Percentiles rank a stretch among this genome's conserved stretches.
Conservation (phyloP, 2,113 vertebrate species). For the Silurus asotus region DNA sequence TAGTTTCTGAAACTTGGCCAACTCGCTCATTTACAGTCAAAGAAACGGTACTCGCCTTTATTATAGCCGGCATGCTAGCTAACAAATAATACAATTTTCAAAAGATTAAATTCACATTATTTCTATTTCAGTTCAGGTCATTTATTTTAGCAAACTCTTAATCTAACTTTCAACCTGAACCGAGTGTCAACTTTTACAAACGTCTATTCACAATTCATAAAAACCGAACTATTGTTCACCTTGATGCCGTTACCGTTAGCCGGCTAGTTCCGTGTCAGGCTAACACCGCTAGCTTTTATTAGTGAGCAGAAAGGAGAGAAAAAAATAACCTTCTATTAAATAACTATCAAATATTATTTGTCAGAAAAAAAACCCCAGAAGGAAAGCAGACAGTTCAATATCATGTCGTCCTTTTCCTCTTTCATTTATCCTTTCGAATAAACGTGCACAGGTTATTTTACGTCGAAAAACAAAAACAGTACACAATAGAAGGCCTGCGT, state of each 20-base stretch:
- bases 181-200: neutral
- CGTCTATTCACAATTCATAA: neutral
- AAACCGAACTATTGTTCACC: slow-evolving; percentile 29
- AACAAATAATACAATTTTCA: neutral
- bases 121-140: neutral
- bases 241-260: slow-evolving; percentile 27
- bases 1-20: slow-evolving; percentile 1
- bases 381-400: neutral
- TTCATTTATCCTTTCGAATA: neutral
- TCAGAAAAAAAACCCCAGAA: neutral
- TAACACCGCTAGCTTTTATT: slow-evolving; percentile 11
- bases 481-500: slow-evolving; percentile 65
- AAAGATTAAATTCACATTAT: neutral
- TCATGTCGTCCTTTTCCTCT: neutral
- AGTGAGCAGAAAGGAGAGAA: neutral
- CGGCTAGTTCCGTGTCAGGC: slow-evolving; percentile 11
- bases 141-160: neutral
- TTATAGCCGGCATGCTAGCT: neutral
- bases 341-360: neutral
- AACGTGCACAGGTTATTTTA: slow-evolving; percentile 62
- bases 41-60: neutral
- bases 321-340: neutral
- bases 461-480: slow-evolving; percentile 64
- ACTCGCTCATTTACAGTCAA: neutral
- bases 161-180: neutral